A percentile compares a stretch with the other conserved stretches of the same genome.
Conservation (phyloP, 1,140 invertebrate genomes). For the Camponotus floridanus region DNA sequence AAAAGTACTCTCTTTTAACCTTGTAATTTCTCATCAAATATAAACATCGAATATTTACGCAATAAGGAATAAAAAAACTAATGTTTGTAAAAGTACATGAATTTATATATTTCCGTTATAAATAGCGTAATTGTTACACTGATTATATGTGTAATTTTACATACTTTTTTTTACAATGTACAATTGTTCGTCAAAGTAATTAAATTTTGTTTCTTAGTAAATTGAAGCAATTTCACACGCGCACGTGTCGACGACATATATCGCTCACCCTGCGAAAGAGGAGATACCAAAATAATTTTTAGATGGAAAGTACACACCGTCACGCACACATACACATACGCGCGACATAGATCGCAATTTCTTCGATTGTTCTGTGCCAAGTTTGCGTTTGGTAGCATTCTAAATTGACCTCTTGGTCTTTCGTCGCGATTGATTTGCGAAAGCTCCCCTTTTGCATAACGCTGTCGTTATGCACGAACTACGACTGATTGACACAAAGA, state of each 20-base stretch:
- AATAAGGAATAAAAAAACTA: no score
- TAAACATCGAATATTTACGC: no score
- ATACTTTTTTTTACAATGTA: no score
- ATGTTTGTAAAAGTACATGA: no score
- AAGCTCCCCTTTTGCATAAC: no score
- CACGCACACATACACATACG: not conserved
- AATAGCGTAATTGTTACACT: no score
- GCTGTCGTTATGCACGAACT: not conserved
- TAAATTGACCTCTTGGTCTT: slow-evolving; percentile 41
- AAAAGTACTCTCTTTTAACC: no score
- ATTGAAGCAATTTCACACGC: not conserved
- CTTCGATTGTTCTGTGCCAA: slow-evolving; percentile 7
- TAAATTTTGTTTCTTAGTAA: not conserved
- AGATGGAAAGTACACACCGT: not conserved
- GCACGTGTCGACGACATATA: not conserved
- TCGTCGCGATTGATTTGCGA: slow-evolving; percentile 49
- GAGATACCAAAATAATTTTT: not conserved
- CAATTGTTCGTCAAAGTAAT: not conserved
- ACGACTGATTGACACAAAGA: slow-evolving; percentile 62
- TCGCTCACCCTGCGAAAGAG: not conserved
- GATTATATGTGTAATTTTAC: no score
- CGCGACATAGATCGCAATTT: slow-evolving; percentile 10
- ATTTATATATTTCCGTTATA: no score
- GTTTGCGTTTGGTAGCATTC: slow-evolving; percentile 11
- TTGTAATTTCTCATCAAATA: no score